Evolutionary conservation across 2,113 vertebrate species (phyloP), one percentile per base, ranked within the genome.

Genomic region (Petrocephalus microphthalmus): DNA sequence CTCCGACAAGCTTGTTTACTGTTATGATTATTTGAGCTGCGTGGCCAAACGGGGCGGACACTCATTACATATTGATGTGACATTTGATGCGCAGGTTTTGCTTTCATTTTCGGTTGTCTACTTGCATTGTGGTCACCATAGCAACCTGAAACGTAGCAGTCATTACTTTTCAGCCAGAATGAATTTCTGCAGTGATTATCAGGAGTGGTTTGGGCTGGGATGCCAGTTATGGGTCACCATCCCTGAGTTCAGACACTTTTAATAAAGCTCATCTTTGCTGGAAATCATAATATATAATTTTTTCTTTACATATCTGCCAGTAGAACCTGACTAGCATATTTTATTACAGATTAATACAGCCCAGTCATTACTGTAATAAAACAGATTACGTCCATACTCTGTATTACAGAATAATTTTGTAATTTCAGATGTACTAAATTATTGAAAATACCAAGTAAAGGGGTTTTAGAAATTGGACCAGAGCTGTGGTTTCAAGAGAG

Each of bases 321-420:
- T 53, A 52, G 47, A 51, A 5, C 25, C 19, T 53, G 13, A 53
- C 33, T 20, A 60, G 85, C 25, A 57, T 17, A 67, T 49, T 87
- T 71, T 71, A 29, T 71, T 29, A 71, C 57, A 25, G 19, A 54
- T 51, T 17, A 67, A 87, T 64, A 51, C 42, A 64, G 37, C 42
- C 19, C 37, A 42, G 54, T 64, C 33, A 86, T 86, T 47, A 51
- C 33, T 25, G n/a, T 49, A 71, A 71, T 87, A 87, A 87, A 87
- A 87, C 7, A 19, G 5, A 52, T 20, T 64, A 49, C 22, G n/a
- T 57, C 60, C 60, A 29, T 67, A 7, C 45, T 87, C 1, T 42
- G 60, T 19, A 71, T 49, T 60, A 51, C 20, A 11, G 85, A 45
- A 54, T 49, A 45, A 56, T 56, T 25, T 47, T 53, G 33, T 83